phyloP scores from a whole-genome alignment of 2,888 invertebrate species.

The Spodoptera exigua region DNA sequence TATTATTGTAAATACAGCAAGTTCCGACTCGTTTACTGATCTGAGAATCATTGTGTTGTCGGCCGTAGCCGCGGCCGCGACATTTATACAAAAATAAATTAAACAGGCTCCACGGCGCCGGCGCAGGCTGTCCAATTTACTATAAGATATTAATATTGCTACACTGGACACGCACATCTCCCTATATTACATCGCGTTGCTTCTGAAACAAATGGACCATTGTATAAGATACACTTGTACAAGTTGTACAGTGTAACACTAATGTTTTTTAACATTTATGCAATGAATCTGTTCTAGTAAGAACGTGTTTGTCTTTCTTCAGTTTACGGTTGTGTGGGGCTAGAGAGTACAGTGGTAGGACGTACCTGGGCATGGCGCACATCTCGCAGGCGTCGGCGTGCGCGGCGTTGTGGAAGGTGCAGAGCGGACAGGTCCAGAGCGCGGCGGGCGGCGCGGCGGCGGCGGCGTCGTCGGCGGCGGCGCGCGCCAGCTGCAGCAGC shows the following conservation, averaged over 20 bases:
- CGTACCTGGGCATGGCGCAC: conserved; percentile 59
- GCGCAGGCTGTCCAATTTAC: conserved; percentile 41
- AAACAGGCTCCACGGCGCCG: conserved; percentile 35
- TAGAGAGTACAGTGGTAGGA: no score
- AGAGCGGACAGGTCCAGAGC: conserved; percentile 97
- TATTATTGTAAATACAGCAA: conserved; percentile 55
- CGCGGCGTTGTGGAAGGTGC: conserved; percentile 97
- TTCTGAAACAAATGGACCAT: conserved; percentile 62
- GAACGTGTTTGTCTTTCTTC: no score
- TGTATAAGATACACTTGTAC: neutral
- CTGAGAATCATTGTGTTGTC: conserved; percentile 32
- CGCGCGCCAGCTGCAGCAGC: conserved; percentile 91
- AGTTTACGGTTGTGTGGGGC: no score
- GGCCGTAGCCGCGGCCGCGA: conserved; percentile 6
- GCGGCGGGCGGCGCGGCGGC: conserved; percentile 39
- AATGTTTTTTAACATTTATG: no score
- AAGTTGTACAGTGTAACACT: no score
- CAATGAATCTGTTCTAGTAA: no score
- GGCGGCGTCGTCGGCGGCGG: conserved; percentile 86
- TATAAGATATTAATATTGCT: conserved; percentile 49
- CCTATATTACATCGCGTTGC: conserved; percentile 65
- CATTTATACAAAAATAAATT: conserved; percentile 62
- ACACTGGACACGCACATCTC: conserved; percentile 26
- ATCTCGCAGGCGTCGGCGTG: conserved; percentile 86
- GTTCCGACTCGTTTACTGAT: conserved; percentile 45